These are phyloP conservation scores for Eurypyga helias DNA, from an alignment of 2,113 vertebrate genomes.

Conservation along the genomic window DNA sequence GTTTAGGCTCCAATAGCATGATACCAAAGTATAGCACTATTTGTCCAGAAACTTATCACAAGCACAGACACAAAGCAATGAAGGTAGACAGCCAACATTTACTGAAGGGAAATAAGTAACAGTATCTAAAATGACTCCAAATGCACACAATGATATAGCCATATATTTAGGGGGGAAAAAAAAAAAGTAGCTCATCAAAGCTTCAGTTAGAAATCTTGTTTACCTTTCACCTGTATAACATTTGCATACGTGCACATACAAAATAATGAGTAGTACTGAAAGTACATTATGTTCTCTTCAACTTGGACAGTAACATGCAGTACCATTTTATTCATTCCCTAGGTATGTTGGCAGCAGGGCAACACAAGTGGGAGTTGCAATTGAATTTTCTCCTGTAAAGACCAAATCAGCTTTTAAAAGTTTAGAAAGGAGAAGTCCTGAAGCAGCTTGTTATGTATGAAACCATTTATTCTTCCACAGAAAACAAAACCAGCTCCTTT, in stretches of 20 bases:
- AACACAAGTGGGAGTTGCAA: not conserved
- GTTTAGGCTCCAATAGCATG: not conserved
- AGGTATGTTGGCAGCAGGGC: constrained; percentile 2
- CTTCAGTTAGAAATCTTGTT: not conserved
- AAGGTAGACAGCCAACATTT: not conserved
- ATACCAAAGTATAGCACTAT: not conserved
- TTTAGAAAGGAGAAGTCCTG: not conserved
- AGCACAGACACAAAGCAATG: not conserved
- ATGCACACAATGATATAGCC: not conserved
- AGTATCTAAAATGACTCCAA: not conserved
- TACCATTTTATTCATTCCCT: constrained; percentile 4
- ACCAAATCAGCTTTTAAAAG: not conserved
- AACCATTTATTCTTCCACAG: not conserved
- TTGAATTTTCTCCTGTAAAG: not conserved
- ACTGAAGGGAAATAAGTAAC: not conserved
- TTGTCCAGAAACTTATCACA: not conserved
- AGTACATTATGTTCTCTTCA: not conserved
- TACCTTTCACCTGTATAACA: not conserved
- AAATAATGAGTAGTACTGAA: not conserved
- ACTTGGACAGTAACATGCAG: not conserved
- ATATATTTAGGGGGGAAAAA: not conserved
- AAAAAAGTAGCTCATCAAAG: not conserved
- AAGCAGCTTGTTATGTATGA: not conserved
- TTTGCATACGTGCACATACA: rapidly evolving
- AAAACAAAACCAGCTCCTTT: not conserved